Evolutionary conservation across 2,888 invertebrate species (phyloP), one percentile per base, ranked within the genome.

Genomic region (Metacarcinus magister): DNA sequence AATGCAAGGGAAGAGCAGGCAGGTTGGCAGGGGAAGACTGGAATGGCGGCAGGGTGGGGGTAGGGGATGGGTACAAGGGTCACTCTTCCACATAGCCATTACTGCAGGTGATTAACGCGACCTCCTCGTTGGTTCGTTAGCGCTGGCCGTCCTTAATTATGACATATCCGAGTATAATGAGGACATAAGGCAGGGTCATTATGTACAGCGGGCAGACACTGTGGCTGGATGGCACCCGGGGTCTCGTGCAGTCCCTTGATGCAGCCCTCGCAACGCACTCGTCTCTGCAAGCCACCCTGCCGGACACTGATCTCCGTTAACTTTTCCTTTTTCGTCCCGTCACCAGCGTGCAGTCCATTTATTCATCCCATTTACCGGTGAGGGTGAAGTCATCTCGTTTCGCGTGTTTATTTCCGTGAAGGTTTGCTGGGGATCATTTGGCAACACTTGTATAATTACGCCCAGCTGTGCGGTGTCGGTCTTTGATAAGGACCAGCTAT

Each of bases 151-250:
- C 82, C 82, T 82, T 82, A 82, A 82, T 82, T 82, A 82, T 82
- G 82, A 82, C 82, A 82, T 82, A 82, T 82, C 82, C 82, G 82
- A 82, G 82, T 82, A 82, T 82, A 82, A 82, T 82, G 82, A 82
- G 82, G 82, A 82, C 82, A 82, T 82, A 82, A 82, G 82, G 32
- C 82, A 28, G 32, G 82, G 82, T 82, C 82, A 82, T 82, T 82
- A 82, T 82, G 82, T 82, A 82, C 82, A 82, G 82, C 82, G 32
- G 82, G 82, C 82, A 32, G 67, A 67, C 67, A 67, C 67, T 67
- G 67, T 67, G 67, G 54, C 54, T 54, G 54, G 54, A 10, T 54
- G 67, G 82, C 82, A 82, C 82, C 82, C 82, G 82, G 82, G 82
- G 82, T 82, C 82, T 32, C 82, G 32, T 82, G 82, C 32, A 82